Evolutionary conservation across 2,797 vertebrate genomes (phyloP).

Genomic region (Vireo griseus): DNA sequence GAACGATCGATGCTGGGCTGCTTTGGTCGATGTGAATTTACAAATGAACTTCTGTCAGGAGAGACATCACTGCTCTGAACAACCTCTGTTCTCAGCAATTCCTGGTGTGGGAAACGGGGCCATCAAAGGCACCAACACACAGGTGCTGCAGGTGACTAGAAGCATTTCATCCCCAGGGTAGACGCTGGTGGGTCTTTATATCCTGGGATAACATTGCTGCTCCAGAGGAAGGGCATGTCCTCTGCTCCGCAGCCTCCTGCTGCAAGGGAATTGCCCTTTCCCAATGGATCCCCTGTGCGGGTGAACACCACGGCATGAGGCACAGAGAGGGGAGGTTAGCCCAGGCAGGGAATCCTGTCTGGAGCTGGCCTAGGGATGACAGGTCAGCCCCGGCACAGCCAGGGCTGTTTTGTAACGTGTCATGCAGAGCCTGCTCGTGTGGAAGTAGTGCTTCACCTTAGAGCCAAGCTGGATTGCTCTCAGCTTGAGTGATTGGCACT

Average conservation of each 20-base stretch:
- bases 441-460: background rate
- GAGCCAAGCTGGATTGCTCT: background rate
- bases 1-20: background rate
- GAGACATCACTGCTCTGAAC: background rate
- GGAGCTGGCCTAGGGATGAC: background rate
- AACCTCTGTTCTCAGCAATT: background rate
- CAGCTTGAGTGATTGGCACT: background rate
- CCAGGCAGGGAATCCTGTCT: rapidly evolving
- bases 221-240: background rate
- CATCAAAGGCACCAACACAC: background rate
- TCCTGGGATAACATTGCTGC: background rate
- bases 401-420: background rate
- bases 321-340: background rate
- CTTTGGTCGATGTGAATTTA: background rate
- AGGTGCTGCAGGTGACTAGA: background rate
- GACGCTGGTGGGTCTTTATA: background rate
- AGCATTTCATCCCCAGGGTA: background rate
- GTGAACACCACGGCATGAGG: rapidly evolving
- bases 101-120: background rate
- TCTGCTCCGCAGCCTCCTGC: background rate
- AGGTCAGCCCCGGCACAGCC: background rate
- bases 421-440: rapidly evolving
- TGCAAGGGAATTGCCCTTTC: background rate
- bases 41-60: background rate
- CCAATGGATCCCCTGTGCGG: rapidly evolving